Conservation (phyloP, 2,797 vertebrate genomes). For the Passerculus sandwichensis region DNA sequence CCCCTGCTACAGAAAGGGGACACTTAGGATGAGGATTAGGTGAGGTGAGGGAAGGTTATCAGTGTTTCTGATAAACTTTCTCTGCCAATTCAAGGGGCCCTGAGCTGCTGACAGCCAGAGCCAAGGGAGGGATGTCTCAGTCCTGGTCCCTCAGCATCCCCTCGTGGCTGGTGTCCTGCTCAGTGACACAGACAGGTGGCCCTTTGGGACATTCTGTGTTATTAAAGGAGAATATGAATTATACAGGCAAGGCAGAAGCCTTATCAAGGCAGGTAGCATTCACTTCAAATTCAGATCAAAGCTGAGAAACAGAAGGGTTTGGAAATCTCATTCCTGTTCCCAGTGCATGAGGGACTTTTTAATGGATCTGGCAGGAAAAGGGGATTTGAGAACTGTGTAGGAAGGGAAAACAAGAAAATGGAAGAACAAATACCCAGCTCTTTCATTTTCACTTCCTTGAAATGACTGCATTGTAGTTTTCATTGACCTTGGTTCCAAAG, state of each 20-base stretch:
- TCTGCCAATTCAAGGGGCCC: not conserved
- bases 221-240: not conserved
- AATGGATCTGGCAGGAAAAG: not conserved
- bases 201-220: not conserved
- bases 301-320: not conserved
- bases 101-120: slow-evolving; percentile 27
- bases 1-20: not conserved
- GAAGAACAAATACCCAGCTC: not conserved
- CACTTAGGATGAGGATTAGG: not conserved
- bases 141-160: not conserved
- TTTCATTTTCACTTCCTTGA: too few species aligned
- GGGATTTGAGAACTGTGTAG: not conserved
- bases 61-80: not conserved
- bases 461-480: not conserved
- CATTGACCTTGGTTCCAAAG: not conserved
- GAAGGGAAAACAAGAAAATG: not conserved
- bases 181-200: not conserved
- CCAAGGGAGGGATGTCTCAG: not conserved
- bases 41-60: not conserved
- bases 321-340: not conserved
- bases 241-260: not conserved
- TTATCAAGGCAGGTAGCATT: not conserved
- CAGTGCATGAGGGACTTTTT: not conserved
- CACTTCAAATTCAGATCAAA: not conserved
- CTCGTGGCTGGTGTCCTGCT: not conserved